Conservation (phyloP, 2,797 vertebrate species). For the Spinus olivaceus region DNA sequence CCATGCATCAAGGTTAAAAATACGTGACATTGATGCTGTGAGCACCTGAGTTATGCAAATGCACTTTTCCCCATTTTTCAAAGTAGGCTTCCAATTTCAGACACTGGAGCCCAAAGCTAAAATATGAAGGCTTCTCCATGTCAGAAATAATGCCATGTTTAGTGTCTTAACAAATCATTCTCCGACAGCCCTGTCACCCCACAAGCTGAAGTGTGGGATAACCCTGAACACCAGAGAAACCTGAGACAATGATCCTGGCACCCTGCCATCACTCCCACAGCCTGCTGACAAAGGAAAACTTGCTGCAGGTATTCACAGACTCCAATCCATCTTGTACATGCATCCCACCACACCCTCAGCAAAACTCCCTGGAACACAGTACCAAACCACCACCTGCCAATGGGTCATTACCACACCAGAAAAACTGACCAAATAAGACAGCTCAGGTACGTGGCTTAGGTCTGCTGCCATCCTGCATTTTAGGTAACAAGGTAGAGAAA, state of each 20-base stretch:
- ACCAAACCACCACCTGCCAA: neutral
- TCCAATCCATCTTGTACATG: fast-evolving
- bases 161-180: neutral
- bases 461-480: neutral
- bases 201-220: neutral
- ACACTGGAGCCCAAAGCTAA: neutral
- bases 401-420: fast-evolving
- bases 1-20: neutral
- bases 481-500: neutral
- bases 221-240: neutral
- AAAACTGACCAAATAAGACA: neutral
- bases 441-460: neutral
- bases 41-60: neutral
- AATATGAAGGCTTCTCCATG: neutral
- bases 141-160: neutral
- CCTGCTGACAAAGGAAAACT: neutral
- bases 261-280: neutral
- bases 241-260: neutral
- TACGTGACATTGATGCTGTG: neutral
- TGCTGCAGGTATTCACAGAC: neutral
- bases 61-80: neutral
- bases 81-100: neutral
- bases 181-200: neutral
- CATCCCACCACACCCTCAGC: neutral
- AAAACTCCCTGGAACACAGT: neutral